A percentile compares a stretch with the other conserved stretches of the same genome.
Conservation (phyloP, 2,888 invertebrate genomes). For the Cecidostiba fungosa region DNA sequence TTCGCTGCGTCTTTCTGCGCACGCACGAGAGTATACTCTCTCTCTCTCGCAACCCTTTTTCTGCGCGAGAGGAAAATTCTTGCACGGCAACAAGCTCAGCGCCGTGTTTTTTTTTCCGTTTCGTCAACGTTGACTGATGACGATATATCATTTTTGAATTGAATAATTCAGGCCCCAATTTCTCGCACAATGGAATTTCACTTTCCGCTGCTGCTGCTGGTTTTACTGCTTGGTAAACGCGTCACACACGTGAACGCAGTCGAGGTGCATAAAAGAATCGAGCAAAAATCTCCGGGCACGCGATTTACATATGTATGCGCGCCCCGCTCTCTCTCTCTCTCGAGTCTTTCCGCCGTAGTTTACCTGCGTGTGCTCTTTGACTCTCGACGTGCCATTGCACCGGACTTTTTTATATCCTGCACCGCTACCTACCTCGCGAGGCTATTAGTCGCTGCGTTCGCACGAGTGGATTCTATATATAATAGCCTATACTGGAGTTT, state of each 20-base stretch:
- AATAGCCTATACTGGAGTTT: background rate
- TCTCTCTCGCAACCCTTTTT: background rate
- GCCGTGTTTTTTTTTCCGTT: background rate
- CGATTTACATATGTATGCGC: constrained; percentile 16
- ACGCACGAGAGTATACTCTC: background rate
- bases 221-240: constrained; percentile 6
- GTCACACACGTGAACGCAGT: background rate
- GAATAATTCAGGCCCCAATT: constrained; percentile 7
- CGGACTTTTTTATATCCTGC: background rate
- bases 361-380: background rate
- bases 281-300: background rate
- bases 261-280: background rate
- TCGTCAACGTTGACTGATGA: background rate
- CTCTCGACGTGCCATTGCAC: background rate
- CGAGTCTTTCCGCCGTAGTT: background rate
- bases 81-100: background rate
- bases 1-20: background rate
- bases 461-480: background rate
- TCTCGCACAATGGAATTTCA: background rate
- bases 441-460: background rate
- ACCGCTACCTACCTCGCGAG: background rate
- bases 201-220: background rate
- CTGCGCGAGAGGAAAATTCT: background rate
- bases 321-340: background rate
- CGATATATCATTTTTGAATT: background rate